Evolutionary conservation across 2,113 vertebrate species (phyloP).

Genomic region (Rousettus leschenaultii): DNA sequence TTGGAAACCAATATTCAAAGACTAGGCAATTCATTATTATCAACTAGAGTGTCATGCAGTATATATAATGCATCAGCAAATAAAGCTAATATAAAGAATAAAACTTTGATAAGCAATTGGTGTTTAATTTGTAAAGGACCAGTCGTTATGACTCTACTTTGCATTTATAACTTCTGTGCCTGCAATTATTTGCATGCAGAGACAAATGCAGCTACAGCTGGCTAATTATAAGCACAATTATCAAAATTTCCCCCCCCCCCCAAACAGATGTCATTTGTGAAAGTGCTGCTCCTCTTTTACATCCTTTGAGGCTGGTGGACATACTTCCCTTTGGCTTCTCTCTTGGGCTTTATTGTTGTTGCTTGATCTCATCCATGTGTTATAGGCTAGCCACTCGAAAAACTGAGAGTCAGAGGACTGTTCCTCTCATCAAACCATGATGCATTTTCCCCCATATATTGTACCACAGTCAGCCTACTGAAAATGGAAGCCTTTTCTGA

Average conservation of each 20-base stretch:
- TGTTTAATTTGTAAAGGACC: conserved; percentile 40
- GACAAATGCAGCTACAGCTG: conserved; percentile 36
- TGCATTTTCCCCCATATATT: not conserved
- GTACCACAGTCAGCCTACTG: not conserved
- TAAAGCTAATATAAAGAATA: conserved; percentile 19
- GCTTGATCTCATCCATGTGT: not conserved
- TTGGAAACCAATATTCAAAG: not conserved
- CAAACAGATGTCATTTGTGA: conserved; percentile 61
- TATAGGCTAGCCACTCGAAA: not conserved
- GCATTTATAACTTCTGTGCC: conserved; percentile 59
- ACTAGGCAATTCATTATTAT: not conserved
- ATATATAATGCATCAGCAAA: not conserved
- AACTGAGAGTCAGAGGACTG: not conserved
- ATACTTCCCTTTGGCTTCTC: conserved; percentile 8
- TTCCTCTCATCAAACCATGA: not conserved
- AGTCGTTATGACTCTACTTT: conserved; percentile 4
- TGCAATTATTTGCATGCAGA: conserved; percentile 61
- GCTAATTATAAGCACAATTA: conserved; percentile 48
- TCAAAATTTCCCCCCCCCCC: conserved; percentile 45
- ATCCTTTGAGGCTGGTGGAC: not conserved
- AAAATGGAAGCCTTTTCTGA: conserved; percentile 8
- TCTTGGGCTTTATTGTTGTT: conserved; percentile 11
- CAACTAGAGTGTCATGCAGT: not conserved
- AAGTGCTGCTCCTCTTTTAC: not conserved
- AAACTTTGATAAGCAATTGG: conserved; percentile 39